phyloP scores from a whole-genome alignment of 2,113 vertebrate genomes.

The Crypturellus undulatus region DNA sequence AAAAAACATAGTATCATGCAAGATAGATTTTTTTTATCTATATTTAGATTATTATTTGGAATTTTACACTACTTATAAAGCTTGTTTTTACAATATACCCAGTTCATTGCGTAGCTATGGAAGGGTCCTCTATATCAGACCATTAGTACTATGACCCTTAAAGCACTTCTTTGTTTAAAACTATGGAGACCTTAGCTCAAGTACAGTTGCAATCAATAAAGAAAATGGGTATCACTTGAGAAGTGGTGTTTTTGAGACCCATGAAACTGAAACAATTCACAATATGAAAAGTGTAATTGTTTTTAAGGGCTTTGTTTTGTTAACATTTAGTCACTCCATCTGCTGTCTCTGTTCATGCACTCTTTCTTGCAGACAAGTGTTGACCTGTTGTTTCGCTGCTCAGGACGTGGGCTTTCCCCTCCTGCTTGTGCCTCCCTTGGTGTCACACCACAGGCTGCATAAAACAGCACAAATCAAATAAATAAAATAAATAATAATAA shows the following conservation, averaged over 20 bases:
- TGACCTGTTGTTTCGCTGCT: background rate
- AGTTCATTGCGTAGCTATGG: background rate
- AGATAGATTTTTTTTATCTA: background rate
- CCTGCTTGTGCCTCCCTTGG: fast-evolving
- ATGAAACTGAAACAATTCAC: conserved; percentile 74
- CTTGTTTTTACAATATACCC: background rate
- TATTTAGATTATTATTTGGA: background rate
- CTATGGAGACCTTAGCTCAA: conserved; percentile 40
- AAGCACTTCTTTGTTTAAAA: conserved; percentile 52
- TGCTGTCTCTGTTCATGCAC: conserved; percentile 3
- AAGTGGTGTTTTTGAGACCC: conserved; percentile 74
- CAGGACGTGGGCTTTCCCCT: background rate
- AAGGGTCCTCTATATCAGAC: background rate
- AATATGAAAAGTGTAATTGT: conserved; percentile 77
- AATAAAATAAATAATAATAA: background rate
- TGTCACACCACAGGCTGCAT: background rate
- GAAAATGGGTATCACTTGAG: conserved; percentile 79
- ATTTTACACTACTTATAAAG: background rate
- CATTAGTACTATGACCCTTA: conserved; percentile 24
- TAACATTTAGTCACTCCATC: conserved; percentile 66
- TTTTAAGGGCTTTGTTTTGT: conserved; percentile 75
- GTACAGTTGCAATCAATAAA: conserved; percentile 75
- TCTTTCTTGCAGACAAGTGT: background rate
- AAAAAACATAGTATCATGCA: background rate
- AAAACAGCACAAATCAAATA: background rate